phyloP scores from a whole-genome alignment of 2,797 vertebrate genomes.

The Epinephelus coioides region DNA sequence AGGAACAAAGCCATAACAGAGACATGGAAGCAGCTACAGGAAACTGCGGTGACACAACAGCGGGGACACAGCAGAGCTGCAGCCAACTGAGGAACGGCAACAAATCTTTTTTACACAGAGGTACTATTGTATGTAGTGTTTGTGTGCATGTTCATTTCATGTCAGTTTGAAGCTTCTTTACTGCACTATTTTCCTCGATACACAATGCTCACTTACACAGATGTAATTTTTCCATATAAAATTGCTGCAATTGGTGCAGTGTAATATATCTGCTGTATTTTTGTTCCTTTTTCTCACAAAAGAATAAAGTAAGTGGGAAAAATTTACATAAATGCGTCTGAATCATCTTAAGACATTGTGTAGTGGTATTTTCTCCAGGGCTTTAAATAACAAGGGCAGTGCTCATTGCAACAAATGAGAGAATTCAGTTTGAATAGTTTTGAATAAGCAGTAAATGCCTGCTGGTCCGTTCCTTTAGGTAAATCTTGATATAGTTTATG shows the following conservation, averaged over 20 bases:
- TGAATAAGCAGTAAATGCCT: neutral
- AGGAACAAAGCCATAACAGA: constrained; percentile 57
- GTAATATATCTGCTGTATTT: neutral
- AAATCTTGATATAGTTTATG: too few relatives aligned
- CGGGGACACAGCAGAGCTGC: constrained; percentile 16
- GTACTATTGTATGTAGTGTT: neutral
- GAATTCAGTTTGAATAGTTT: too few relatives aligned
- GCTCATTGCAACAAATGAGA: neutral
- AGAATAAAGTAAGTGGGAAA: neutral
- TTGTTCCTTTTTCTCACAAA: neutral
- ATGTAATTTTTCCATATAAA: neutral
- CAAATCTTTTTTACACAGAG: neutral
- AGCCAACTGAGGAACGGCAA: constrained; percentile 16
- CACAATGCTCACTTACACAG: neutral
- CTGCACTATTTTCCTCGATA: neutral
- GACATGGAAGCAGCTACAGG: constrained; percentile 65
- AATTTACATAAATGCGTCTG: neutral
- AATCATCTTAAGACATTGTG: neutral
- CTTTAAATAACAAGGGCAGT: neutral
- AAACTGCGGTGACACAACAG: constrained; percentile 28
- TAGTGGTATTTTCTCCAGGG: neutral
- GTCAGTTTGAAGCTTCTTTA: neutral
- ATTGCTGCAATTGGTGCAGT: neutral
- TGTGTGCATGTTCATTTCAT: neutral
- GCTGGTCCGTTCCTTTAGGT: neutral